These are phyloP conservation scores for Poeciliopsis presidionis DNA, from an alignment of 2,797 vertebrate species.

Conservation along the genomic window DNA sequence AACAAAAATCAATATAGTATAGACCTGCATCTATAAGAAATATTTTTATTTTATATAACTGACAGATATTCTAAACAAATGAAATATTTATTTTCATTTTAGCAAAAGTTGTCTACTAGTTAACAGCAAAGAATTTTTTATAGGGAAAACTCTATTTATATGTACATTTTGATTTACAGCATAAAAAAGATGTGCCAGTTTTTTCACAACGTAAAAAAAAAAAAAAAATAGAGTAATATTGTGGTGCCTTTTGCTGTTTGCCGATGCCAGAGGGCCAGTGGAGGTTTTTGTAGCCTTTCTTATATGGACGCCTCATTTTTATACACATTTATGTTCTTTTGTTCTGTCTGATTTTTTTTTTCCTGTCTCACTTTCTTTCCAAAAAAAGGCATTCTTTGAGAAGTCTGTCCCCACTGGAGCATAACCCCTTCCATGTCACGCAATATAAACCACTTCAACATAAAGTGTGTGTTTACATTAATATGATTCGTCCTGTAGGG, in stretches of 20 bases:
- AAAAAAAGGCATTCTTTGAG: conserved; percentile 76
- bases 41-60: conserved; percentile 99
- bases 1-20: conserved; percentile 83
- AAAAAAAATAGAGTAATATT: conserved; percentile 99
- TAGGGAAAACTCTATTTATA: conserved; percentile 99
- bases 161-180: conserved; percentile 99
- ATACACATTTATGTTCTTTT: conserved; percentile 81
- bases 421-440: conserved; percentile 79
- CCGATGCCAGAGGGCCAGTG: conserved; percentile 93
- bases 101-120: conserved; percentile 99
- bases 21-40: conserved; percentile 91
- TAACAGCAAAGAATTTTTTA: conserved; percentile 99
- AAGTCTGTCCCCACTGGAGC: conserved; percentile 79
- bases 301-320: conserved; percentile 89
- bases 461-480: conserved; percentile 87
- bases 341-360: conserved; percentile 25
- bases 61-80: conserved; percentile 98
- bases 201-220: conserved; percentile 95
- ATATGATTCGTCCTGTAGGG: conserved; percentile 77
- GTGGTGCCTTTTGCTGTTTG: conserved; percentile 99
- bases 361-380: conserved; percentile 73
- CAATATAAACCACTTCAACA: conserved; percentile 85
- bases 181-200: conserved; percentile 97
- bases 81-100: conserved; percentile 99
- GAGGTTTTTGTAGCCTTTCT: conserved; percentile 95